Evolutionary conservation across 2,113 vertebrate species (phyloP), one percentile per base, ranked within the genome.

Genomic region (Mugil cephalus): DNA sequence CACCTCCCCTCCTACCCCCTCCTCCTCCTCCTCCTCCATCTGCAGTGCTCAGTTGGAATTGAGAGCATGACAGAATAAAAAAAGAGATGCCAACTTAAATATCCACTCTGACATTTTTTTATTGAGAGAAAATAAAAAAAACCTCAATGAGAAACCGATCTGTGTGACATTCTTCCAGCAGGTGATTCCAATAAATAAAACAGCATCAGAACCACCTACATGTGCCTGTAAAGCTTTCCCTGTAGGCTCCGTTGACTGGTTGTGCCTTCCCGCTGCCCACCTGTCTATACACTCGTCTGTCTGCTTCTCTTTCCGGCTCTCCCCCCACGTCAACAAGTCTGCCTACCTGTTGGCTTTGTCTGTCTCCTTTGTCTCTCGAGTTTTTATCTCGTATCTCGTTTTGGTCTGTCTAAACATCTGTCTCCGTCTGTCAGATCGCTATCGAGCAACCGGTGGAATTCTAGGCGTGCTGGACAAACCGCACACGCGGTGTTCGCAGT

Each of bases 11-110:
- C 55, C 24, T 9, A n/a, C 45, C 40, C 52, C 5, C 43, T 24
- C 39, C 52, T 45, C 54, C 17, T 15, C 65, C 19, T 42, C 68
- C 65, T 62, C 19, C 54, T 84, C 81, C 79, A 84, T 83, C 80
- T 85, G 88, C 83, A 90, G 82, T 80, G 71, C 71, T 77, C 52
- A 48, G 47, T 75, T 61, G 71, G 73, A 87, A 84, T 79, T 72
- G 77, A 82, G 72, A 86, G 75, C 47, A 71, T 76, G 79, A 30
- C 43, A 74, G 39, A 77, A n/a, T n/a, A n/a, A 58, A 77, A 66
- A 81, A 73, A 70, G 64, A 64, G 50, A 70, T 51, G 45, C 43
- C 10, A 72, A 79, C 55, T 73, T 78, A 86, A 79, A 77, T 52
- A 64, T 73, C 52, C 19, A 38, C 30, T 63, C 60, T 72, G 64